Evolutionary conservation across 23 tunicate genomes (phyloP), one percentile per base, ranked within the genome.

Genomic region (Corella eumyota): DNA sequence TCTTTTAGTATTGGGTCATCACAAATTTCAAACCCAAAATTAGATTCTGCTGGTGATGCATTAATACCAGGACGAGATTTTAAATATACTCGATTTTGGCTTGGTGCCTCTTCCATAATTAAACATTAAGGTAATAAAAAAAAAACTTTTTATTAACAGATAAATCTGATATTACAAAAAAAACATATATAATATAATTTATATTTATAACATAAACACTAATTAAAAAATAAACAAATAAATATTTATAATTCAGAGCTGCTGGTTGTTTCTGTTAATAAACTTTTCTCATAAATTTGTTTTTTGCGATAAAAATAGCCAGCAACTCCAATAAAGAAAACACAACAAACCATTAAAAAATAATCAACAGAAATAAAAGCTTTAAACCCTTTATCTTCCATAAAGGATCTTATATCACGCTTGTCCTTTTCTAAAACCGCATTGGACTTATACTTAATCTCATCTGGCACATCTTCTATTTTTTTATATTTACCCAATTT

Each of bases 401-500:
- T 25, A 62, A 50, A 67, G 0, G 64, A 25, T 45, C 40, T 51
- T 1, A 74, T 45, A 55, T 74, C 48, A 15, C 38, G 17, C 50
- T 72, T 50, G 3, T 22, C 64, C 29, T 63, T 25, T 24, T 29
- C 23, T 36, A 56, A 56, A 33, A 2, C 56, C 26, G 35, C 34
- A 2, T 0, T 26, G 0, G 27, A 3, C 32, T 37, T 37, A 52
- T 38, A 64, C 3, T 25, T 36, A 3, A 74, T 15, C 51, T 63
- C 40, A 54, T 74, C 64, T 28, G 80, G 80, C 11, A 74, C 80
- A 63, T 74, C 80, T 2, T 30, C 55, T 15, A 74, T 53, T 11
- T 45, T 35, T 48, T 74, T 74, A 34, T 48, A 74, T 64, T 74
- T 74, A 54, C 80, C 80, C 25, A 74, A 25, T 62, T 56, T 45